Evolutionary conservation across 2,888 invertebrate genomes (phyloP).

Genomic region (Listrodromus nycthemerus): DNA sequence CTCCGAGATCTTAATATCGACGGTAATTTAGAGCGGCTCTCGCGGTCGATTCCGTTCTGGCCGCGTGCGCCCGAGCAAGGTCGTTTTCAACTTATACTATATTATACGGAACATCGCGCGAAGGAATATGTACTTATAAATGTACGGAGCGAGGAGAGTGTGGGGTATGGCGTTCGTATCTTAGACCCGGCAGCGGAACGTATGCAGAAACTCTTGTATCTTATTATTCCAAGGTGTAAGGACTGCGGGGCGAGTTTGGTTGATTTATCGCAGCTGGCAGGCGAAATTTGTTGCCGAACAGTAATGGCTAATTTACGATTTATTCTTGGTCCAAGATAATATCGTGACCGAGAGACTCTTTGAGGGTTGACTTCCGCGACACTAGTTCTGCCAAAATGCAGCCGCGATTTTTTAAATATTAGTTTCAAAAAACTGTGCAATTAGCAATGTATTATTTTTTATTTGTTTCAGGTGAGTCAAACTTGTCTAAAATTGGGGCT

Average conservation of each 20-base stretch:
- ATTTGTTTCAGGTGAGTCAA: slow-evolving; percentile 53
- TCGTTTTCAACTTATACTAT: slow-evolving; percentile 56
- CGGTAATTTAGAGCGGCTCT: slow-evolving; percentile 80
- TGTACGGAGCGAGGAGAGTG: not conserved
- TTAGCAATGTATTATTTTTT: slow-evolving; percentile 5
- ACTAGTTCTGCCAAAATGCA: not conserved
- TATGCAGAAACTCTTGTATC: slow-evolving; percentile 32
- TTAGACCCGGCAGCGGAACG: not conserved
- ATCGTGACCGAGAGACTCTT: not conserved
- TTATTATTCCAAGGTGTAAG: slow-evolving; percentile 33
- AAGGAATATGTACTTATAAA: slow-evolving; percentile 24
- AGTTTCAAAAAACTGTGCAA: not conserved
- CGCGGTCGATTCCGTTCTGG: slow-evolving; percentile 63
- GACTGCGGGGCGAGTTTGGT: not conserved
- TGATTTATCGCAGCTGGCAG: not conserved
- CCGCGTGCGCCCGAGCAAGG: slow-evolving; percentile 58
- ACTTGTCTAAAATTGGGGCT: not conserved
- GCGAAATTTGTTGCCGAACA: not conserved
- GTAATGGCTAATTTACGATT: not conserved
- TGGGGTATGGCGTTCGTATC: not conserved
- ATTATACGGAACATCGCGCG: slow-evolving; percentile 51
- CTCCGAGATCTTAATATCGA: slow-evolving; percentile 83
- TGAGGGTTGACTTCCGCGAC: not conserved
- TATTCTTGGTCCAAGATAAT: not conserved
- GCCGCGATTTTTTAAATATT: not conserved